Conservation (phyloP, 1,140 invertebrate genomes). For the Dendroctonus valens region DNA sequence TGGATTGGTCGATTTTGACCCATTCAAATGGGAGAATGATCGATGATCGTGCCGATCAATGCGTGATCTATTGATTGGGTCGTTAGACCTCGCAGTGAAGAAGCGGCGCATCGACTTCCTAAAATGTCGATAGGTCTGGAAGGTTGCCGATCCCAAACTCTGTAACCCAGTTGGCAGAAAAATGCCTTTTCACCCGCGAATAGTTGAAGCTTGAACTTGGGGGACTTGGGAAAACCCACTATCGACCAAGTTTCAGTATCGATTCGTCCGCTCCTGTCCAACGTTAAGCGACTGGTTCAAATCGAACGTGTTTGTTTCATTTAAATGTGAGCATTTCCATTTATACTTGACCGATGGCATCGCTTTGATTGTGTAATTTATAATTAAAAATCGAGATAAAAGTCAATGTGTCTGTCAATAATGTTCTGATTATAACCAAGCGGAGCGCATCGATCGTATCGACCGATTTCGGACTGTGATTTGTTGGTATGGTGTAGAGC, state of each 20-base stretch:
- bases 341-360: constrained; percentile 34
- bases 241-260: not conserved
- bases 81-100: too few relatives aligned
- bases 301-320: constrained; percentile 33
- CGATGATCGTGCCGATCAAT: too few relatives aligned
- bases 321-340: constrained; percentile 35
- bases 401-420: constrained; percentile 37
- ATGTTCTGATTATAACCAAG: constrained; percentile 39
- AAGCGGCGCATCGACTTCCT: too few relatives aligned
- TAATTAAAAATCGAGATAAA: constrained; percentile 42
- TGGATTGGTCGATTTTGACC: too few relatives aligned
- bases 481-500: constrained; percentile 9
- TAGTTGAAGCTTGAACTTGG: too few relatives aligned
- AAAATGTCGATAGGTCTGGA: too few relatives aligned
- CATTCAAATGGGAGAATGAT: too few relatives aligned
- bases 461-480: constrained; percentile 5
- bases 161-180: too few relatives aligned
- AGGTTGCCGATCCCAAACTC: too few relatives aligned
- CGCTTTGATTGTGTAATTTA: constrained; percentile 35
- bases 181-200: too few relatives aligned
- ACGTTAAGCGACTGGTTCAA: not conserved
- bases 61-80: too few relatives aligned
- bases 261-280: not conserved
- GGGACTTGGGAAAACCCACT: too few relatives aligned
- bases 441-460: constrained; percentile 29